Evolutionary conservation across 2,797 vertebrate species (phyloP), one percentile per base, ranked within the genome.

Genomic region (Acanthopagrus latus): DNA sequence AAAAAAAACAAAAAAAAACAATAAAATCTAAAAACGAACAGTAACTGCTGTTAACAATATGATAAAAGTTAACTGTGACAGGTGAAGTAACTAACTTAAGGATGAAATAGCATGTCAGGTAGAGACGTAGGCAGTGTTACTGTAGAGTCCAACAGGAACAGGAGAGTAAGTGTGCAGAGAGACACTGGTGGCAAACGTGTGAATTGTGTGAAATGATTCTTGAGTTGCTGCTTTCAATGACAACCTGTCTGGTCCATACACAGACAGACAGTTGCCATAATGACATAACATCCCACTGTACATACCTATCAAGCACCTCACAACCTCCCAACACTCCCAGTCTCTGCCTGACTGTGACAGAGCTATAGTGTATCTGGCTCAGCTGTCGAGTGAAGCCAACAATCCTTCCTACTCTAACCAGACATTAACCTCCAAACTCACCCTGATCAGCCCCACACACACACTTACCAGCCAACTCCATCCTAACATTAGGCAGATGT

Each of bases 401-500:
- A 55, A 67, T 78, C 65, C 58, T 56, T 38, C 13, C 18, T 44
- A 20, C n/a, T 27, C 21, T 48, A 50, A 55, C 18, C 7, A 47
- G 23, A 48, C 52, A 66, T 83, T 86, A 33, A 83, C 60, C 67
- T 70, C 23, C n/a, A 25, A 58, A 63, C 47, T 68, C 75, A 41
- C 63, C 65, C 67, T 50, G 33, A 80, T 51, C 51, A 68, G 29
- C 60, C 64, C 20, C 77, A 70, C 76, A 57, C 54, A 70, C 76
- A 57, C 54, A 68, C 67, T 68, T 48, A 62, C 17, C 50, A 41
- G 29, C 69, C 56, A 20, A 62, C 54, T 54, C 47, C 16, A 44
- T 62, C 68, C 33, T 64, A 80, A 83, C 71, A 85, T 86, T 62
- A 86, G 63, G 82, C 87, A 89, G 86, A 86, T 92, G 85, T 86